Evolutionary conservation across 92 coral and sea anemone genomes (phyloP), one percentile per base, ranked within the genome.

Genomic region (Hydrozoanthus gracilis): DNA sequence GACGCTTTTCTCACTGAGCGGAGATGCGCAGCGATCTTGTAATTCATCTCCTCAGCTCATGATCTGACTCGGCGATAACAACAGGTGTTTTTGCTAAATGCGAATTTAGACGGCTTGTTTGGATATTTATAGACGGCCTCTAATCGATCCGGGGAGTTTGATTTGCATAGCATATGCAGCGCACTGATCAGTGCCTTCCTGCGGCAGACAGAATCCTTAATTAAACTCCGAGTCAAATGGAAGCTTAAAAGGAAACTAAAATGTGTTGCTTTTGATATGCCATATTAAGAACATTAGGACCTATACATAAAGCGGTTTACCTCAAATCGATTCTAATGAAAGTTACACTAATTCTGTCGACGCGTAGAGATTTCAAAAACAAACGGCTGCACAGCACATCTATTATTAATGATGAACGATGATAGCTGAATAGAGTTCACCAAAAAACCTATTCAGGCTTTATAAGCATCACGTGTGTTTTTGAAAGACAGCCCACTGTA

Each of bases 41-140:
- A 82, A 90, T 91, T 62, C 91, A 90, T 90, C 67, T 61, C 83
- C 60, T 76, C 6, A 76, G 20, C 82, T 51, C 4, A 49, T 47
- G 4, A 5, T 7, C 46, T 49, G 52, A 48, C 73, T 27, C 39
- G 39, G 39, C 2, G 39, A 27, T 27, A 70, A 86, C 60, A 91
- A 88, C 93, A 93, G 95, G 93, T 91, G 95, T 91, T 91, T 86
- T 62, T 35, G 35, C 83, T 82, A 82, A 82, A 87, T 67, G 73
- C 67, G 86, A 74, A 66, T 87, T 77, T 69, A 61, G 87, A 76
- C 71, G 77, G 46, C 52, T 64, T 90, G 92, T 90, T 87, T 87
- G 77, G 80, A 64, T 90, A 87, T 77, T 82, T 83, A 79, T 74
- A 84, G 71, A 79, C 82, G 9, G 73, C 84, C 64, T 86, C 88